Evolutionary conservation across 2,888 invertebrate genomes (phyloP).

Genomic region (Drosophila nr. fundita): DNA sequence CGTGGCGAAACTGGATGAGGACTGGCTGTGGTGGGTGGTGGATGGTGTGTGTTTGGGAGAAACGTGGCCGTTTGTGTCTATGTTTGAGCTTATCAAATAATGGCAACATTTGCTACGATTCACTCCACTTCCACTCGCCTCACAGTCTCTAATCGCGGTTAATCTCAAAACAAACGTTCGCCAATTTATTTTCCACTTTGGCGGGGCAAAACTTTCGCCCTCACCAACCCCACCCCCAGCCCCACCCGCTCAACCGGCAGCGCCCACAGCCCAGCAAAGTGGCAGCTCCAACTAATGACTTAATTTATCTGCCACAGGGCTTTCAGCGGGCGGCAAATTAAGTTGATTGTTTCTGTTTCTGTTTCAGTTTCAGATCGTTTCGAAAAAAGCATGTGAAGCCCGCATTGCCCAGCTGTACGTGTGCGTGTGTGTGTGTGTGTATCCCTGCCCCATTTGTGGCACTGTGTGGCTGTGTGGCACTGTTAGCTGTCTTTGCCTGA

Average conservation of each 20-base stretch:
- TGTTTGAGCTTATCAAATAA: constrained; percentile 82
- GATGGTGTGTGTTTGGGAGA: background rate
- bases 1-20: background rate
- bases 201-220: constrained; percentile 28
- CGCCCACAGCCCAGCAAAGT: constrained; percentile 36
- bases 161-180: constrained; percentile 84
- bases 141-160: constrained; percentile 83
- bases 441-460: constrained; percentile 7
- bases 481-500: constrained; percentile 45
- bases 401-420: constrained; percentile 44
- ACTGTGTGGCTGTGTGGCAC: background rate
- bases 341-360: constrained; percentile 82
- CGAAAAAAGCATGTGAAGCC: constrained; percentile 25
- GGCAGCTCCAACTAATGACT: constrained; percentile 85
- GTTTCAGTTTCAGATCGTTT: constrained; percentile 25
- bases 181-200: constrained; percentile 84
- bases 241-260: background rate
- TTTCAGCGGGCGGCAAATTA: constrained; percentile 83
- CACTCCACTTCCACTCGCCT: constrained; percentile 44
- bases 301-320: constrained; percentile 85
- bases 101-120: constrained; percentile 81
- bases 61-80: constrained; percentile 49
- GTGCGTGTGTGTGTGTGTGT: background rate
- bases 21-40: background rate
- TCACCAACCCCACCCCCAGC: background rate